A percentile compares a stretch with the other conserved stretches of the same genome.
Evolutionary conservation across 2,888 invertebrate species (phyloP).

Genomic region (Acheta domesticus): DNA sequence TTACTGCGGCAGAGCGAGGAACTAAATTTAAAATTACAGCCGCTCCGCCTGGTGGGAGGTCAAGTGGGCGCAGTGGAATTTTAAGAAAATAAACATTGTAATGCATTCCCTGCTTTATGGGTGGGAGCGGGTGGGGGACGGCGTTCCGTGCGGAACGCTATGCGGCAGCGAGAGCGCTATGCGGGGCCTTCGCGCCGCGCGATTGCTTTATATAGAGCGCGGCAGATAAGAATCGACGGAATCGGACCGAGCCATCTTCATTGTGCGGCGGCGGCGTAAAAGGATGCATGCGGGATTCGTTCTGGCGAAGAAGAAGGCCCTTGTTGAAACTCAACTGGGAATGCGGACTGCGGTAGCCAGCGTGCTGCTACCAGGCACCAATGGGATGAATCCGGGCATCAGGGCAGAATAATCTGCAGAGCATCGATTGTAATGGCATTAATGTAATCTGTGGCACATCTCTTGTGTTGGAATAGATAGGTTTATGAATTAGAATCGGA

Average conservation of each 20-base stretch:
- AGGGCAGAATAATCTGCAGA: too few relatives aligned
- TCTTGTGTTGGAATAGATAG: neutral
- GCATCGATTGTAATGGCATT: too few relatives aligned
- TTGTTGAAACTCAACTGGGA: too few relatives aligned
- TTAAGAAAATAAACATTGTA: constrained; percentile 18
- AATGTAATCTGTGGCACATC: too few relatives aligned
- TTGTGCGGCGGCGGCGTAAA: neutral
- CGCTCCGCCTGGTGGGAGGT: neutral
- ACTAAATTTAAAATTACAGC: constrained; percentile 18
- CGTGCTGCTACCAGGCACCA: too few relatives aligned
- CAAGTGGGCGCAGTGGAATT: neutral
- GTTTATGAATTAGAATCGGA: neutral
- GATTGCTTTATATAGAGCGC: neutral
- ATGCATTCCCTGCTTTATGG: neutral
- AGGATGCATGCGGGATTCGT: too few relatives aligned
- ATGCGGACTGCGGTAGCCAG: too few relatives aligned
- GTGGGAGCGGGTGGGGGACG: neutral
- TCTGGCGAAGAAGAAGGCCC: too few relatives aligned
- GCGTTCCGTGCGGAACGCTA: constrained; percentile 3
- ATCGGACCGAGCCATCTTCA: neutral
- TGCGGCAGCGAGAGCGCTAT: neutral
- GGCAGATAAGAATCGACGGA: neutral
- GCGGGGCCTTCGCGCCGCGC: neutral
- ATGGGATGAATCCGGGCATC: too few relatives aligned
- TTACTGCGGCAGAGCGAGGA: neutral